A percentile compares a stretch with the other conserved stretches of the same genome.
phyloP scores from a whole-genome alignment of 2,888 invertebrate species.

The Perizoma flavofasciatum region DNA sequence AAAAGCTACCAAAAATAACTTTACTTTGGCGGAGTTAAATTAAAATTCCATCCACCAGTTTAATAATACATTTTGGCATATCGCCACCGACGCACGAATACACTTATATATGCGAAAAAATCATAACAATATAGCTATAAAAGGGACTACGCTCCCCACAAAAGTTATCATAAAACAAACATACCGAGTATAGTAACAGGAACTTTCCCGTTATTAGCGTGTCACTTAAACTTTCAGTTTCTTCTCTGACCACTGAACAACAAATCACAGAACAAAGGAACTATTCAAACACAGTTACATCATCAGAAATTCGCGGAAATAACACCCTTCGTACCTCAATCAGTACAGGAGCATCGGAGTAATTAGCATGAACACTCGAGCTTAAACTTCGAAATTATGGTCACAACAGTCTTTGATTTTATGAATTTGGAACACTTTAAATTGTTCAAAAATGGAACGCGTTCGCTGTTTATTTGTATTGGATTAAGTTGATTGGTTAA shows the following conservation, averaged over 20 bases:
- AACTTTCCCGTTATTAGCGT: constrained; percentile 55
- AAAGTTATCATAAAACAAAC: constrained; percentile 44
- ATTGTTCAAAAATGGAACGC: constrained; percentile 25
- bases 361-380: constrained; percentile 55
- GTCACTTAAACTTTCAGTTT: constrained; percentile 66
- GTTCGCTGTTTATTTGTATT: constrained; percentile 50
- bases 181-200: constrained; percentile 48
- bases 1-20: constrained; percentile 55
- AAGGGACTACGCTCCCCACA: constrained; percentile 27
- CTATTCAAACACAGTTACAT: constrained; percentile 73
- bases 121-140: constrained; percentile 29
- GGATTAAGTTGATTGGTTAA: constrained; percentile 63
- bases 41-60: constrained; percentile 62
- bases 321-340: constrained; percentile 41
- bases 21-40: constrained; percentile 58
- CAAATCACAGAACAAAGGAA: constrained; percentile 59
- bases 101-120: constrained; percentile 45
- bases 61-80: constrained; percentile 76
- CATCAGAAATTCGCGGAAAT: constrained; percentile 62
- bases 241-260: constrained; percentile 59
- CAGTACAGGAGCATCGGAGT: constrained; percentile 40
- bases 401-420: constrained; percentile 30
- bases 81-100: constrained; percentile 58
- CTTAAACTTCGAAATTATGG: constrained; percentile 38
- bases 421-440: constrained; percentile 14